Evolutionary conservation across 2,113 vertebrate species (phyloP).

Genomic region (Mustelus asterias): DNA sequence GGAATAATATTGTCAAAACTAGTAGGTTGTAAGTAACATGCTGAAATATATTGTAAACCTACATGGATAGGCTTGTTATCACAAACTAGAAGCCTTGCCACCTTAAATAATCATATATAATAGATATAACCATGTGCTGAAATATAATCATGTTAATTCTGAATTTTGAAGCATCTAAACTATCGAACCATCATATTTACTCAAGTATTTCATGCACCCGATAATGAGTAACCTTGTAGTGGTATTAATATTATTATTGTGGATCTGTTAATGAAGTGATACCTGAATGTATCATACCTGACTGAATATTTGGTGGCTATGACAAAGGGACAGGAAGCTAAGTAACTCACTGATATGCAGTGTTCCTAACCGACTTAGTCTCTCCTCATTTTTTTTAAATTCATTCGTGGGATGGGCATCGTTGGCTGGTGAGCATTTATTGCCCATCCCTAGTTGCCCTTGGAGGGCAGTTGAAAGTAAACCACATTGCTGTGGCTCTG

Average conservation of each 20-base stretch:
- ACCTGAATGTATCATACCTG: no score
- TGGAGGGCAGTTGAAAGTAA: no score
- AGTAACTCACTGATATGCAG: neutral
- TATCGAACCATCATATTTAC: neutral
- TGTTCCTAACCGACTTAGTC: neutral
- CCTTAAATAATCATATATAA: neutral
- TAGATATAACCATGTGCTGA: neutral
- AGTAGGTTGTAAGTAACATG: no score
- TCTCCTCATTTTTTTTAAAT: no score
- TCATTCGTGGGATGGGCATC: no score
- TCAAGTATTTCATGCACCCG: neutral
- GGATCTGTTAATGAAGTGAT: neutral
- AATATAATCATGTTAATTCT: neutral
- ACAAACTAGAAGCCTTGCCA: neutral
- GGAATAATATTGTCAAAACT: no score
- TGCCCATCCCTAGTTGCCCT: no score
- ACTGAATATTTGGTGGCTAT: neutral
- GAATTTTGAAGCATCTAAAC: neutral
- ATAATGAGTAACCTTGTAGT: neutral
- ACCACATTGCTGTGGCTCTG: no score
- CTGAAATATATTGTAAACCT: neutral
- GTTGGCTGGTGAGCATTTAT: no score
- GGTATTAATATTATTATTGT: neutral
- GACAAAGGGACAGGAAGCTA: neutral
- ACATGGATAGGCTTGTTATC: neutral